Base-by-base conservation (phyloP, 1,140 invertebrate species). In the Xylocopa sonorina region DNA sequence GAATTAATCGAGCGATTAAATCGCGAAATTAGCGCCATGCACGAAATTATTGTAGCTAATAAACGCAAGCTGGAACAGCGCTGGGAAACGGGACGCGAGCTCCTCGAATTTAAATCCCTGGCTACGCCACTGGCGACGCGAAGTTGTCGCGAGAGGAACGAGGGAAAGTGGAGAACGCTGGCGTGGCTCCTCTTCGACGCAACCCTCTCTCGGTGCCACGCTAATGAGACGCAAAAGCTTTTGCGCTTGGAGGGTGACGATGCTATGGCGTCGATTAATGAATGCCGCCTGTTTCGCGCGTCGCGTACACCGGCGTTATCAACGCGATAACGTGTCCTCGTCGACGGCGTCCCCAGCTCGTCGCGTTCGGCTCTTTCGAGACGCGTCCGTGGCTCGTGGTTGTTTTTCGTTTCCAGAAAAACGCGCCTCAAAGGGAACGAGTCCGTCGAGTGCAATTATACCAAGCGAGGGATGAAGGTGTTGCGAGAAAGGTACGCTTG, bases 141-240 rank as follows among this genome's bases (percentile, higher is more conserved):
- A 5, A 24, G 67, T 55, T n/a, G n/a, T n/a, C 27, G 27, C 12
- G 57, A 29, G 67, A 43, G 51, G 46, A 43, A 38, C 38, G 9
- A 4, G 24, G 43, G 18, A 66, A 62, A 57, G 53, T 24, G 34
- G 53, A 51, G 78, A 78, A 78, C 41, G 66, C 55, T 78, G 75
- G 60, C 50, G 21, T 24, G 46, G 78, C 53, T 66, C 64, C 66
- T 63, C 60, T 72, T 72, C 81, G 21, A 1, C 16, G 41, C 58
- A 55, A 55, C 63, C 68, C 63, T 71, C 84, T 79, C 81, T 68
- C 77, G 76, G 68, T 86, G 77, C 51, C 80, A 78, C 81, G 71
- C 67, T 86, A 86, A 85, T 85, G 81, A 86, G 80, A 85, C 77
- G 58, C 83, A 78, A 81, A 83, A 75, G 73, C 80, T 86, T 85